phyloP scores from a whole-genome alignment of 2,888 invertebrate species.

The Andrena flavipes region DNA sequence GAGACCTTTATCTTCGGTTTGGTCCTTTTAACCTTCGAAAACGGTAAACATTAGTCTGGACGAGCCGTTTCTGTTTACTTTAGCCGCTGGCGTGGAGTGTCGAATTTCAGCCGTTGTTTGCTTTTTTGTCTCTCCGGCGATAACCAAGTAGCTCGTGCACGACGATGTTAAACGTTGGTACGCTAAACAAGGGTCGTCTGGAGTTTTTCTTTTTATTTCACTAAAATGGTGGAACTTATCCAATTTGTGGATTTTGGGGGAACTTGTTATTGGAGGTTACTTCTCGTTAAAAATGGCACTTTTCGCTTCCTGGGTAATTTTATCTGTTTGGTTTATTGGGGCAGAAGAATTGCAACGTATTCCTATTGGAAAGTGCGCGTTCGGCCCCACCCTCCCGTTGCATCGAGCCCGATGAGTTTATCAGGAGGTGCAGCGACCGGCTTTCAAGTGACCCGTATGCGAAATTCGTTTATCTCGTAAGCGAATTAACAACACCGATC shows the following conservation, averaged over 20 bases:
- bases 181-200: no score
- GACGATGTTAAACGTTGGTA: no score
- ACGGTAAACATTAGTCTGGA: not conserved
- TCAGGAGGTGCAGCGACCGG: conserved; percentile 46
- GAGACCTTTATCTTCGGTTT: not conserved
- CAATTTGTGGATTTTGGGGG: not conserved
- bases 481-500: conserved; percentile 32
- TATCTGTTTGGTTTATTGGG: conserved; percentile 41
- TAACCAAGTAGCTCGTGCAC: not conserved
- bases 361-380: conserved; percentile 29
- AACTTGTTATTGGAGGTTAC: not conserved
- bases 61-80: conserved; percentile 3
- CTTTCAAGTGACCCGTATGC: conserved; percentile 48
- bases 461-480: conserved; percentile 47
- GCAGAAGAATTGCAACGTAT: conserved; percentile 53
- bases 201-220: not conserved
- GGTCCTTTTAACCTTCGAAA: not conserved
- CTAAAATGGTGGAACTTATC: not conserved
- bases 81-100: conserved; percentile 1
- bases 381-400: conserved; percentile 18
- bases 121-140: not conserved
- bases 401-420: conserved; percentile 36
- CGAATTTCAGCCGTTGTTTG: conserved; percentile 6
- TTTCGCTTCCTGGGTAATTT: conserved; percentile 28
- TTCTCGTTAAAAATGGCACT: not conserved